phyloP scores from a whole-genome alignment of 2,888 invertebrate genomes.

The Thereva nobilitata region DNA sequence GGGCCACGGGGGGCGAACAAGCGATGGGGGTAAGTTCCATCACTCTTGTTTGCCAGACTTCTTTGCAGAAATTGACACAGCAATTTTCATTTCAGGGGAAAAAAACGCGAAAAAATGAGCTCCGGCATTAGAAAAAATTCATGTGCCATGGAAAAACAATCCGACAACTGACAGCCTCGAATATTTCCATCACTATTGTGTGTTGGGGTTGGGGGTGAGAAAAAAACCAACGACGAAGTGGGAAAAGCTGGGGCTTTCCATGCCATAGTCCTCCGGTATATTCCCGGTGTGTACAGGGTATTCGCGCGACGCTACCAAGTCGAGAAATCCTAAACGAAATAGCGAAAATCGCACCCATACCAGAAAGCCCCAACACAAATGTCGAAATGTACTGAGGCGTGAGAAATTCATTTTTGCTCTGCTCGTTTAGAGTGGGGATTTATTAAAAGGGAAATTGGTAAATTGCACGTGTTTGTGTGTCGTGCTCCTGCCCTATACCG shows the following conservation, averaged over 20 bases:
- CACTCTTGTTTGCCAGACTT: slow-evolving; percentile 30
- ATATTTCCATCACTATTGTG: slow-evolving; percentile 27
- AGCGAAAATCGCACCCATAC: no score
- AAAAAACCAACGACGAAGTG: neutral
- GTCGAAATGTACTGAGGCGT: slow-evolving; percentile 31
- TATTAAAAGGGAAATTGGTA: slow-evolving; percentile 33
- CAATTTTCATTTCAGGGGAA: slow-evolving; percentile 31
- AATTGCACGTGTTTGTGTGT: slow-evolving; percentile 26
- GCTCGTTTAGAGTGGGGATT: slow-evolving; percentile 21
- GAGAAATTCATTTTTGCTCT: slow-evolving; percentile 31
- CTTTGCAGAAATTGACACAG: slow-evolving; percentile 34
- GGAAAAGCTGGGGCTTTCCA: no score
- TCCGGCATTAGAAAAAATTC: slow-evolving; percentile 26
- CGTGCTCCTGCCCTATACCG: neutral
- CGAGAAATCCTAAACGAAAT: no score
- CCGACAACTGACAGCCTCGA: slow-evolving; percentile 30
- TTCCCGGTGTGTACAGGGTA: no score
- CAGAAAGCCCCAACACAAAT: slow-evolving; percentile 15
- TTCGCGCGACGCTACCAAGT: no score
- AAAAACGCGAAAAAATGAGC: slow-evolving; percentile 27
- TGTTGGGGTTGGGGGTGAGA: neutral
- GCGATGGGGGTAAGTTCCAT: slow-evolving; percentile 15
- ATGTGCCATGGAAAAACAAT: slow-evolving; percentile 32
- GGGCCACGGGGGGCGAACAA: no score
- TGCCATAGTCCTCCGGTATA: no score